phyloP scores from a whole-genome alignment of 1,140 invertebrate genomes.

The Cephus cinctus region DNA sequence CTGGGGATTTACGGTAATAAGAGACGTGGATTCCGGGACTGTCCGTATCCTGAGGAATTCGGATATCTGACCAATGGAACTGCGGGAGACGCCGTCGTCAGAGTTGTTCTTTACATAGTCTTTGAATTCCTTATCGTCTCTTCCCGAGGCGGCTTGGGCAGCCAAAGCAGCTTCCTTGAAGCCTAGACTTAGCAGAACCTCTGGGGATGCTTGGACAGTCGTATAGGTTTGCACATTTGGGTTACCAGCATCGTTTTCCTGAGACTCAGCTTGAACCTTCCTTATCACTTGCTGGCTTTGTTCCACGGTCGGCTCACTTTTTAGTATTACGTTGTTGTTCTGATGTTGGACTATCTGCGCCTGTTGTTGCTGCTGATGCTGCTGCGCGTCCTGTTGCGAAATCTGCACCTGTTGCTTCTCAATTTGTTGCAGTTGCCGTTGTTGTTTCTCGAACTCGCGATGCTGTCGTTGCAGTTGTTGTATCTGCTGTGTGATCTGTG shows the following conservation, averaged over 20 bases:
- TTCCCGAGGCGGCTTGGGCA: conserved; percentile 33
- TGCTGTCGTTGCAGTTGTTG: conserved; percentile 48
- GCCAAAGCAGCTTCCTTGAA: conserved; percentile 43
- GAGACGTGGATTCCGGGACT: conserved; percentile 38
- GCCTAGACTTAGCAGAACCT: conserved; percentile 49
- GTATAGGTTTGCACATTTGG: conserved; percentile 39
- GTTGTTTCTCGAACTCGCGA: conserved; percentile 47
- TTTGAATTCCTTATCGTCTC: conserved; percentile 44
- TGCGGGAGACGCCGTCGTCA: conserved; percentile 43
- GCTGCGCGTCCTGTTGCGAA: conserved; percentile 17
- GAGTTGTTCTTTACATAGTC: conserved; percentile 36
- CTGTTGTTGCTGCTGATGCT: conserved; percentile 31
- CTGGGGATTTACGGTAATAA: conserved; percentile 50
- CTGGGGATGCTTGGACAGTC: conserved; percentile 46
- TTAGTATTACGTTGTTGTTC: conserved; percentile 48
- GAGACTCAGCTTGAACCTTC: conserved; percentile 37
- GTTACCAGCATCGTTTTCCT: conserved; percentile 34
- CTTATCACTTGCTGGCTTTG: conserved; percentile 41
- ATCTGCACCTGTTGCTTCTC: conserved; percentile 44
- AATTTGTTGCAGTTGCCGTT: conserved; percentile 45
- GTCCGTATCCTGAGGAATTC: conserved; percentile 50
- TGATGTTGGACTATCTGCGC: conserved; percentile 40
- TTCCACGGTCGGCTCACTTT: conserved; percentile 39
- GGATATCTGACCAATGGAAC: conserved; percentile 49
- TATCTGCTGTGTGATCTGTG: conserved; percentile 44